Percentiles rank a stretch among this genome's conserved stretches.
Evolutionary conservation across 2,888 invertebrate species (phyloP).

Genomic region (Nysson spinosus): DNA sequence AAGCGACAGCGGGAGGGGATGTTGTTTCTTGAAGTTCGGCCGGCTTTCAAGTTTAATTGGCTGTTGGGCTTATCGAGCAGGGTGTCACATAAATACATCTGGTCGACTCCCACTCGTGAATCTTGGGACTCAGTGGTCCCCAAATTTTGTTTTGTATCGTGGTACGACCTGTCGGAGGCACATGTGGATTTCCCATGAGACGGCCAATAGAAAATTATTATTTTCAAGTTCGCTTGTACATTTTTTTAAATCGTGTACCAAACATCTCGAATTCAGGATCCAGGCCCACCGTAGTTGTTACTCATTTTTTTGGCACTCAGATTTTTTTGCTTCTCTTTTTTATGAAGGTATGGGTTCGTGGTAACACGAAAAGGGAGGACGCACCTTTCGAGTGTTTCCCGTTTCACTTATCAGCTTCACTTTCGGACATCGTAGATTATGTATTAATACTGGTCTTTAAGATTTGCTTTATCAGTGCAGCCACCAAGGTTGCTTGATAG

Average conservation of each 20-base stretch:
- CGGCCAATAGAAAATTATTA: slow-evolving; percentile 43
- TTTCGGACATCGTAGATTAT: slow-evolving; percentile 16
- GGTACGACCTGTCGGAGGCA: not conserved
- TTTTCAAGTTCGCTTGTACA: slow-evolving; percentile 6
- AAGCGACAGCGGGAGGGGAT: slow-evolving; percentile 59
- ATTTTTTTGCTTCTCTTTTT: slow-evolving; percentile 9
- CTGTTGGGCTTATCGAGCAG: slow-evolving; percentile 57
- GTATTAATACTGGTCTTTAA: too few relatives aligned
- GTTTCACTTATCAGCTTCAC: slow-evolving; percentile 21
- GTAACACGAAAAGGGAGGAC: slow-evolving; percentile 33
- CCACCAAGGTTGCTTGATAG: too few relatives aligned
- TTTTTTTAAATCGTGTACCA: not conserved
- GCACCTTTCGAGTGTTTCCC: not conserved
- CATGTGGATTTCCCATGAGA: slow-evolving; percentile 33
- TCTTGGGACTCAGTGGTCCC: slow-evolving; percentile 9
- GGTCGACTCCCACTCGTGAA: slow-evolving; percentile 27
- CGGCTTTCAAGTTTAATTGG: slow-evolving; percentile 66
- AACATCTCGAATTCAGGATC: not conserved
- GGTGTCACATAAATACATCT: slow-evolving; percentile 68
- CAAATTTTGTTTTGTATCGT: slow-evolving; percentile 4
- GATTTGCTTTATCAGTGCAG: too few relatives aligned
- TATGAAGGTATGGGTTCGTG: not conserved
- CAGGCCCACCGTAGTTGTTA: not conserved
- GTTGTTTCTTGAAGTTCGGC: slow-evolving; percentile 49
- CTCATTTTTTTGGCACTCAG: not conserved